These are phyloP conservation scores for Dendrophyllia cribrosa DNA, from an alignment of 64 coral and sea anemone genomes.

Conservation along the genomic window DNA sequence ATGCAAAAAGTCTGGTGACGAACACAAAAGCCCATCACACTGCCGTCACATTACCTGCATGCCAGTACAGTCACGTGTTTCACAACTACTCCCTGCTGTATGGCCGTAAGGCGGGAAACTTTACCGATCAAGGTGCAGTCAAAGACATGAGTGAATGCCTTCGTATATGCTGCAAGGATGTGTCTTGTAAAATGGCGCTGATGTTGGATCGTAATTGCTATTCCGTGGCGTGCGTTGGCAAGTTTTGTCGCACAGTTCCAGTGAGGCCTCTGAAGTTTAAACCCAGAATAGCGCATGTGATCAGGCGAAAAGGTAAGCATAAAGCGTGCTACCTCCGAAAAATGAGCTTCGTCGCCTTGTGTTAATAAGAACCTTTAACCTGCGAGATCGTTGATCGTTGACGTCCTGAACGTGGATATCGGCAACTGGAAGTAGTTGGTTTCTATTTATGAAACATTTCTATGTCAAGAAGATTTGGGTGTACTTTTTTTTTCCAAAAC, in stretches of 20 bases:
- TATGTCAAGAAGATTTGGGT: no score
- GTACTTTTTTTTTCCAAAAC: no score
- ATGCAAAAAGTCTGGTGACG: neutral
- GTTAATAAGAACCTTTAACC: no score
- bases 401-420: no score
- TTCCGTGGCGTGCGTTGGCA: slow-evolving; percentile 42
- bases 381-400: no score
- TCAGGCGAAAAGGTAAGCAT: slow-evolving; percentile 41
- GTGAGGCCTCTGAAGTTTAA: slow-evolving; percentile 19
- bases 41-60: slow-evolving; percentile 5
- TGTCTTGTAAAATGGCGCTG: slow-evolving; percentile 52
- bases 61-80: slow-evolving; percentile 35
- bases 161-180: slow-evolving; percentile 40
- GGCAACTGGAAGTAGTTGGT: no score
- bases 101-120: slow-evolving; percentile 59
- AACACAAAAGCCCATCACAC: neutral
- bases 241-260: slow-evolving; percentile 66
- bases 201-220: slow-evolving; percentile 61
- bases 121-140: slow-evolving; percentile 39
- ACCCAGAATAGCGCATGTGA: slow-evolving; percentile 59
- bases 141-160: slow-evolving; percentile 54
- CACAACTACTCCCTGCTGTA: slow-evolving; percentile 61
- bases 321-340: no score
- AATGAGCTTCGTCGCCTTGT: no score
- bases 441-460: no score